These are phyloP conservation scores for Pogonocichla stellata DNA, from an alignment of 2,113 vertebrate genomes.

Conservation along the genomic window DNA sequence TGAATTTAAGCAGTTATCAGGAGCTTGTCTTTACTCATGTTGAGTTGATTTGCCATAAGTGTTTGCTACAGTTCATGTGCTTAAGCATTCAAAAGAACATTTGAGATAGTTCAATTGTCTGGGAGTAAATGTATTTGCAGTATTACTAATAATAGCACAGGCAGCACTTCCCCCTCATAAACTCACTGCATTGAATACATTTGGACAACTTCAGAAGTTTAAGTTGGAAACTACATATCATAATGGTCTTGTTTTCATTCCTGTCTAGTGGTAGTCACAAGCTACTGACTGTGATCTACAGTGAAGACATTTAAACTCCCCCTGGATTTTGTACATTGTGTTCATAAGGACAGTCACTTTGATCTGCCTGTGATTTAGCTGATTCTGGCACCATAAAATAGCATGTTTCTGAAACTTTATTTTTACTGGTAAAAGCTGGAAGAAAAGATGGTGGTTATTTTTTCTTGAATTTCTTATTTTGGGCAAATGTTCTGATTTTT, in stretches of 20 bases:
- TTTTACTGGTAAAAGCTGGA: not conserved
- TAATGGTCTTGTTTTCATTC: not conserved
- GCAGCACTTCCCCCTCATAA: not conserved
- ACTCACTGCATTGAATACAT: not conserved
- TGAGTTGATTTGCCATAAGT: not conserved
- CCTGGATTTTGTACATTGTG: not conserved
- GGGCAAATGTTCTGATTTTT: not conserved
- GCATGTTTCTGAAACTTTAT: not conserved
- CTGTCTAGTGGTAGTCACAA: not conserved
- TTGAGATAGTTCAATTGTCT: not conserved
- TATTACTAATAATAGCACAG: not conserved
- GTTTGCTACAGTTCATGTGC: not conserved
- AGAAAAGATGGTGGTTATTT: not conserved
- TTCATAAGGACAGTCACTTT: not conserved
- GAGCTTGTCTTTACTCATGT: not conserved
- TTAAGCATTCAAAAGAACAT: not conserved
- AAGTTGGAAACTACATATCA: not conserved
- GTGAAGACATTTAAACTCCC: not conserved
- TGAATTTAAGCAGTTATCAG: not conserved
- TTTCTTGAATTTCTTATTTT: not conserved
- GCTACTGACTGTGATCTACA: not conserved
- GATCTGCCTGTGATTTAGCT: not conserved
- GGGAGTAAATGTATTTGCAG: not conserved
- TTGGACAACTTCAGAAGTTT: not conserved
- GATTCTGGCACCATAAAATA: not conserved